These are phyloP conservation scores for Diaphora mendica DNA, from an alignment of 2,888 invertebrate genomes.

Conservation along the genomic window DNA sequence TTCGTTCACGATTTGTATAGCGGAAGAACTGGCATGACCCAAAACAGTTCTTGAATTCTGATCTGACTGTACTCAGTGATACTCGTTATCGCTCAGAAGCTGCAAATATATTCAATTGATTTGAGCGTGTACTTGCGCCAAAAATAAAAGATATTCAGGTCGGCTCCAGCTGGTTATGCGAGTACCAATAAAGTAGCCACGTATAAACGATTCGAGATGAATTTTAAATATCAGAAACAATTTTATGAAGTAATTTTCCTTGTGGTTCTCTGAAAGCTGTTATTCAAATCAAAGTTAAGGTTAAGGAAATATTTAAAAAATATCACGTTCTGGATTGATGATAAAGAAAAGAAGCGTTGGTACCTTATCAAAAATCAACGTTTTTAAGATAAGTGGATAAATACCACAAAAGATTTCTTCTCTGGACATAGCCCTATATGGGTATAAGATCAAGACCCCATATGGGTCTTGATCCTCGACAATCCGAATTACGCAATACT, in stretches of 20 bases:
- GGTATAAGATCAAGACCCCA: too few species aligned
- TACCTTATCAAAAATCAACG: background rate
- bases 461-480: too few species aligned
- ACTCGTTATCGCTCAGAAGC: slow-evolving; percentile 16
- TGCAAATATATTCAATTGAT: slow-evolving; percentile 38
- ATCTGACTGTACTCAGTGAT: slow-evolving; percentile 4
- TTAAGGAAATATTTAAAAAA: background rate
- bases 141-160: slow-evolving; percentile 32
- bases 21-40: background rate
- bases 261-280: background rate
- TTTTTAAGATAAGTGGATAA: background rate
- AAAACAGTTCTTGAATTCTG: background rate
- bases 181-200: slow-evolving; percentile 31
- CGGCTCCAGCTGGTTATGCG: slow-evolving; percentile 17
- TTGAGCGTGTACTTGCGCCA: slow-evolving; percentile 21
- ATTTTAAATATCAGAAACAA: slow-evolving; percentile 22
- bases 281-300: background rate
- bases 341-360: background rate
- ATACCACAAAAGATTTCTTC: background rate
- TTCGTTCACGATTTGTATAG: background rate
- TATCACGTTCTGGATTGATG: background rate
- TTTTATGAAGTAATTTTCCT: slow-evolving; percentile 17
- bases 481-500: too few species aligned
- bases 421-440: too few species aligned
- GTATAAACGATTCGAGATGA: slow-evolving; percentile 22